Evolutionary conservation across 2,113 vertebrate genomes (phyloP), one percentile per base, ranked within the genome.

Genomic region (Aplodontia rufa): DNA sequence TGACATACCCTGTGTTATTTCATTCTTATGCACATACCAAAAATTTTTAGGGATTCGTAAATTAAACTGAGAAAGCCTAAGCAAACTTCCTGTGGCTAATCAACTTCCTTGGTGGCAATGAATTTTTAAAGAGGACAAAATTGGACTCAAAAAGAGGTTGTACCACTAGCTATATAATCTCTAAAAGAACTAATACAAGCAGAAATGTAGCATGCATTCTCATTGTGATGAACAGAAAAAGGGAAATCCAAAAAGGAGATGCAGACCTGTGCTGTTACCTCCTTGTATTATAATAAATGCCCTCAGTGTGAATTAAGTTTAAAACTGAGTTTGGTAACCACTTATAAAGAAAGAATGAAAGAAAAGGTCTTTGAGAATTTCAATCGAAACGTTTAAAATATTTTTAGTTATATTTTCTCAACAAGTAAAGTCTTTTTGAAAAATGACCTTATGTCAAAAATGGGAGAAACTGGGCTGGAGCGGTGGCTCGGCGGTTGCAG

Each of bases 71-170:
- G 30, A 91, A 89, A 72, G 37, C 37, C 64, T 83, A 82, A 91
- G 79, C 32, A 60, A 60, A 91, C 45, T 82, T 42, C 28, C 24
- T 17, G 6, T 87, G 19, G 62, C 79, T 95, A 89, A 89, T 68
- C 62, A 81, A 85, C 42, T 71, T 94, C 87, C 66, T 62, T 86
- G 72, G 79, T 2, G 2, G 55, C 74, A 87, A 91, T 82, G 42
- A 81, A 94, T 89, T 82, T 87, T 95, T 74, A 60, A 90, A 87
- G 53, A 86, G 42, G 94, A 47, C 96, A 40, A 93, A 45, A 14
- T 55, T 94, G 62, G 79, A 89, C 35, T 87, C 45, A 20, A 49
- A 79, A 62, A 9, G 2, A 93, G 1, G 0, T 49, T 90, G 87
- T 95, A 89, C 35, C 87, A 93, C 79, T 94, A 89, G 74, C 51